These are phyloP conservation scores for Melanotaenia pygmaea DNA, from an alignment of 2,797 vertebrate genomes.

Conservation along the genomic window DNA sequence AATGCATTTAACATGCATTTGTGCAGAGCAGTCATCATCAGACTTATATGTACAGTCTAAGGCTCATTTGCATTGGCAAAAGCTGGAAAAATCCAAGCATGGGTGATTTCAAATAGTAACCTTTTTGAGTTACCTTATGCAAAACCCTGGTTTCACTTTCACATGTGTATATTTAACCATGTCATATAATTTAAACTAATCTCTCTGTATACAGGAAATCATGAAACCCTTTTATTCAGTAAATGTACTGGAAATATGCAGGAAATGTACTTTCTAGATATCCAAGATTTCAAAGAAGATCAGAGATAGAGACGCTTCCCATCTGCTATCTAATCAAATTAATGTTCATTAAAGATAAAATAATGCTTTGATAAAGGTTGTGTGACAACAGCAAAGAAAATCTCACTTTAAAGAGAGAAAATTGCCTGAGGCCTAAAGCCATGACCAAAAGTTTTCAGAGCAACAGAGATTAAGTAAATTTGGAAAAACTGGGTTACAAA, in stretches of 20 bases:
- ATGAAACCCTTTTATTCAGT: constrained; percentile 27
- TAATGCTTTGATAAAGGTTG: constrained; percentile 85
- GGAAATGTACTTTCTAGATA: constrained; percentile 61
- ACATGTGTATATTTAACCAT: constrained; percentile 32
- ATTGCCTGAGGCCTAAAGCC: constrained; percentile 62
- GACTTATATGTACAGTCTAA: constrained; percentile 12
- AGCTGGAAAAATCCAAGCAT: constrained; percentile 6
- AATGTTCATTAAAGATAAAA: constrained; percentile 88
- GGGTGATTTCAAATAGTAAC: background rate
- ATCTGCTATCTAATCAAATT: constrained; percentile 80
- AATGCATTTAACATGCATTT: constrained; percentile 36
- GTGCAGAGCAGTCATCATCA: constrained; percentile 45
- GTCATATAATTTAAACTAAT: constrained; percentile 65
- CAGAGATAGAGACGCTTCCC: constrained; percentile 69
- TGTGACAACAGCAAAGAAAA: constrained; percentile 63
- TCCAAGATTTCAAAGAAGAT: constrained; percentile 76
- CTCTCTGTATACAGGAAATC: constrained; percentile 51
- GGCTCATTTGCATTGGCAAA: constrained; percentile 36
- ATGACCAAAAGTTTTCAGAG: constrained; percentile 73
- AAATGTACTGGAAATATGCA: constrained; percentile 31
- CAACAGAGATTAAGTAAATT: constrained; percentile 62
- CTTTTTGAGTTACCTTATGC: constrained; percentile 24
- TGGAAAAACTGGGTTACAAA: constrained; percentile 20
- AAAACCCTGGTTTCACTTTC: constrained; percentile 2
- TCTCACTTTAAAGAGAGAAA: constrained; percentile 57